phyloP scores from a whole-genome alignment of 2,113 vertebrate genomes.

The Ictalurus punctatus region DNA sequence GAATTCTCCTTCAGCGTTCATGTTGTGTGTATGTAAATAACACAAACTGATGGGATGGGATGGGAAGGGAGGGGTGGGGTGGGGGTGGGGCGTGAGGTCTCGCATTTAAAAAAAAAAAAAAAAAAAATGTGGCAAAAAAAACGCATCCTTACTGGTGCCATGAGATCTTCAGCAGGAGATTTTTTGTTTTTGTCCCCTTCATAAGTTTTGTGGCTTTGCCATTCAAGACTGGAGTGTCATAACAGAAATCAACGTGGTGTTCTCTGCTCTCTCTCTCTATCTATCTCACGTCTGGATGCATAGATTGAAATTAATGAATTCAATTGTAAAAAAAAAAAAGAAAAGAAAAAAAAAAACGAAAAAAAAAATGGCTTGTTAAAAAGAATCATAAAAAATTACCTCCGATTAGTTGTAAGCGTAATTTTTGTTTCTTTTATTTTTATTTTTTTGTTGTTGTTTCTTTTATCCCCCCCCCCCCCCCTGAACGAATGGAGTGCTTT shows the following conservation, averaged over 20 bases:
- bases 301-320: conserved; percentile 91
- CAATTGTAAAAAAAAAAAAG: conserved; percentile 80
- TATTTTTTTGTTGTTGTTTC: conserved; percentile 75
- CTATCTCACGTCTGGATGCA: conserved; percentile 98
- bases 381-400: conserved; percentile 95
- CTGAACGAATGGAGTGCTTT: conserved; percentile 99
- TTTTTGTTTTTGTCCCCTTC: conserved; percentile 70
- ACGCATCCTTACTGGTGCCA: conserved; percentile 80
- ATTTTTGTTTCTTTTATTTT: conserved; percentile 85
- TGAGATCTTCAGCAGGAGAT: conserved; percentile 87
- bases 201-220: conserved; percentile 93
- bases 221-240: conserved; percentile 95
- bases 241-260: conserved; percentile 94
- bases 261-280: conserved; percentile 86
- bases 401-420: conserved; percentile 99
- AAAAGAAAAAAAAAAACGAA: conserved; percentile 81
- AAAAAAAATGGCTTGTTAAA: conserved; percentile 98
- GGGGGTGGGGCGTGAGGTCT: conserved; percentile 67
- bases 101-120: conserved; percentile 65
- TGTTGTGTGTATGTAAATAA: conserved; percentile 94
- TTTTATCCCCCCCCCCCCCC: conserved; percentile 68
- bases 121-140: conserved; percentile 71
- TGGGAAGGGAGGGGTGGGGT: conserved; percentile 37
- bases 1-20: conserved; percentile 85
- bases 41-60: conserved; percentile 63